phyloP scores from a whole-genome alignment of 2,888 invertebrate genomes.

The Meiosimyza platycephala region DNA sequence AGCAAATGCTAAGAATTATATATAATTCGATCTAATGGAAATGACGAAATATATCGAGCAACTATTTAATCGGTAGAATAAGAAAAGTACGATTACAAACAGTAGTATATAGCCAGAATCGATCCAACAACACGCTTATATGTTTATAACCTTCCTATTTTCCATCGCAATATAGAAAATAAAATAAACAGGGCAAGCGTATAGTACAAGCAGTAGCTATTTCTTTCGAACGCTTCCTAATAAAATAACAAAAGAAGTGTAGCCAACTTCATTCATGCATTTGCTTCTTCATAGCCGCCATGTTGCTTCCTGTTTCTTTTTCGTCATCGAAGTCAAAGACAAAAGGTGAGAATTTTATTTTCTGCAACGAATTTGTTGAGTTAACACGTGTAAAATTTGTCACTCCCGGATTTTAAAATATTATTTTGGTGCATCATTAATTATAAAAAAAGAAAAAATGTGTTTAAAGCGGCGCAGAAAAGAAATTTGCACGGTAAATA shows the following conservation, averaged over 20 bases:
- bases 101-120: no score
- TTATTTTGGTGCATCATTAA: slow-evolving; percentile 2
- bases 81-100: no score
- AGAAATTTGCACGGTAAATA: slow-evolving; percentile 45
- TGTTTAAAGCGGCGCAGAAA: slow-evolving; percentile 40
- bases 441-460: slow-evolving; percentile 29
- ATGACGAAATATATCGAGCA: no score
- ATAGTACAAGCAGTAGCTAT: no score
- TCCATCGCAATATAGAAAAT: no score
- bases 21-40: no score
- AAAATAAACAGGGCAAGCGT: no score
- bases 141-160: no score
- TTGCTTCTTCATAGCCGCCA: slow-evolving; percentile 50
- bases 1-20: no score
- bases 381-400: slow-evolving; percentile 54
- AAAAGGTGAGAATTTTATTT: slow-evolving; percentile 64
- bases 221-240: slow-evolving; percentile 41
- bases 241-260: slow-evolving; percentile 42
- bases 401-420: slow-evolving; percentile 14
- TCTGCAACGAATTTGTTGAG: slow-evolving; percentile 54
- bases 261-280: slow-evolving; percentile 55
- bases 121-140: no score
- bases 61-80: no score
- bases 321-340: slow-evolving; percentile 59
- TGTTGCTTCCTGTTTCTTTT: slow-evolving; percentile 67